Evolutionary conservation across 2,113 vertebrate genomes (phyloP).

Genomic region (Thoracochromis brauschi): DNA sequence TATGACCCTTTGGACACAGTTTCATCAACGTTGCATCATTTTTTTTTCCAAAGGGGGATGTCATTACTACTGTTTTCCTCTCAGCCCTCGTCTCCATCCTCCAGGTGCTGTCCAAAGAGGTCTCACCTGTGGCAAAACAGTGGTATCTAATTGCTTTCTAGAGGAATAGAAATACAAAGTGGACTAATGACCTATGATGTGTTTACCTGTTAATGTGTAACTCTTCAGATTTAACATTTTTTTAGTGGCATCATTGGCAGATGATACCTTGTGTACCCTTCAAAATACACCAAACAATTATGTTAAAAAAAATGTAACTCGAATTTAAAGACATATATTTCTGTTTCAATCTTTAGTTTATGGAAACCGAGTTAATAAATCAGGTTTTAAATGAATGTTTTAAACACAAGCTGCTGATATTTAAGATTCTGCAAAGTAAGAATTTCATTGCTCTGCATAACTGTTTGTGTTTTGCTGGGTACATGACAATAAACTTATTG

Average conservation of each 20-base stretch:
- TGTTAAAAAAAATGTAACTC: not conserved
- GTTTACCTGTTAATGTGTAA: not conserved
- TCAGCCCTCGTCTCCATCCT: not conserved
- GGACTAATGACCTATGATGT: conserved; percentile 27
- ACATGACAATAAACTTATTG: not conserved
- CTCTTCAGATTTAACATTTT: not conserved
- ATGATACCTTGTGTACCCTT: not conserved
- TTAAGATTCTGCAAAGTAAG: not conserved
- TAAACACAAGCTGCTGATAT: not conserved
- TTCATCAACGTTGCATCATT: conserved; percentile 37
- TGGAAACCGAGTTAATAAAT: not conserved
- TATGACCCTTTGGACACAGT: not conserved
- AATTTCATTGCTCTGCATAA: not conserved
- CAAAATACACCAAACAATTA: not conserved
- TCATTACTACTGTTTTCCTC: conserved; percentile 13
- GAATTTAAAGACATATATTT: not conserved
- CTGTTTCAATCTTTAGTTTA: not conserved
- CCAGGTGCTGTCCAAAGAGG: conserved; percentile 27
- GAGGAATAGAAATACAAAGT: conserved; percentile 10
- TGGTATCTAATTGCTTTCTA: conserved; percentile 38
- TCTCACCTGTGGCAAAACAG: conserved; percentile 2
- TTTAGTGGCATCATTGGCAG: not conserved
- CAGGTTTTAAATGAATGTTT: not conserved
- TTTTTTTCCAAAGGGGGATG: conserved; percentile 11
- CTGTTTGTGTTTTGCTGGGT: not conserved